A percentile compares a stretch with the other conserved stretches of the same genome.
phyloP scores from a whole-genome alignment of 2,888 invertebrate genomes.

The Drepanosiphum platanoidis region DNA sequence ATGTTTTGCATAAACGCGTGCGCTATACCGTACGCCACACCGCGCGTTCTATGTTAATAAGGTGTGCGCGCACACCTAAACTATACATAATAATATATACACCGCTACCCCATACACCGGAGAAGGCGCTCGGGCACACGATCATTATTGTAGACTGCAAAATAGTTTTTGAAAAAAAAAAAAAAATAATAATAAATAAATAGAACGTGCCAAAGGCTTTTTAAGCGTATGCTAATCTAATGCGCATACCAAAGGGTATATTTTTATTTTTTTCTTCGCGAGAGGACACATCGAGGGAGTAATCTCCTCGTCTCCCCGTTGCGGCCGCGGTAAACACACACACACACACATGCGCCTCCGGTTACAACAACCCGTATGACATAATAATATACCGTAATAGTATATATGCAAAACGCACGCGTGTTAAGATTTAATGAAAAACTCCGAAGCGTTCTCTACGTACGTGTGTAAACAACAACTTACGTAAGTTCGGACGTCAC shows the following conservation, averaged over 20 bases:
- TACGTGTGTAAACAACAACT: slow-evolving; percentile 1
- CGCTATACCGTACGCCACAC: background rate
- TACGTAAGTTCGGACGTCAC: slow-evolving; percentile 43
- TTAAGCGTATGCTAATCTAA: slow-evolving; percentile 49
- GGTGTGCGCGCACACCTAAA: background rate
- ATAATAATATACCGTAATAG: background rate
- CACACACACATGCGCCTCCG: background rate
- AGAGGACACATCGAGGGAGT: slow-evolving; percentile 18
- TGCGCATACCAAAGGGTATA: slow-evolving; percentile 34
- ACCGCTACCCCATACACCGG: background rate
- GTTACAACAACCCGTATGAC: background rate
- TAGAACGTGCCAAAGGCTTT: slow-evolving; percentile 56
- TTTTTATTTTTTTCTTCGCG: background rate
- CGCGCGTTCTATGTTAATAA: slow-evolving; percentile 28
- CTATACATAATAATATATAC: background rate
- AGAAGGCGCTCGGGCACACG: slow-evolving; percentile 19
- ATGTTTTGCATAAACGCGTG: slow-evolving; percentile 59
- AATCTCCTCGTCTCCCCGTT: background rate
- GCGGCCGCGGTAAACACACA: too few species aligned
- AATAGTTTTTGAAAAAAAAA: slow-evolving; percentile 42
- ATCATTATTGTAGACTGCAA: slow-evolving; percentile 27
- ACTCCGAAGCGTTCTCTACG: too few species aligned
- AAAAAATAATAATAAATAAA: slow-evolving; percentile 6
- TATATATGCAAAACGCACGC: background rate
- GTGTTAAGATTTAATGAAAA: background rate